phyloP scores from a whole-genome alignment of 2,888 invertebrate genomes.

The Acrocyrtus sp. region DNA sequence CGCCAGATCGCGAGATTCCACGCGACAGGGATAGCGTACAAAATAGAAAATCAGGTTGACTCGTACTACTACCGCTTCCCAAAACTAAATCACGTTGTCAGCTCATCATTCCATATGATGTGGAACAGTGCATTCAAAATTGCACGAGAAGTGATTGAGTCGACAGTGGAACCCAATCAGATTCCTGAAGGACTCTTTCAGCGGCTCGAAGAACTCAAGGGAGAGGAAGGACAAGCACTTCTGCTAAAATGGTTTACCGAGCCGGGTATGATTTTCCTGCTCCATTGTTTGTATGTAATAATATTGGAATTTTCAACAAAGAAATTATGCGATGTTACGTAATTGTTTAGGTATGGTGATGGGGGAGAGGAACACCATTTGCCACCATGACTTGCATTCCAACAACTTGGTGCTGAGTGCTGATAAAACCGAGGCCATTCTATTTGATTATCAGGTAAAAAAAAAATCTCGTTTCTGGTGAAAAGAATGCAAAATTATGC shows the following conservation, averaged over 20 bases:
- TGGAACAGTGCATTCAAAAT: slow-evolving; percentile 25
- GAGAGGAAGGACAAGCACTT: slow-evolving; percentile 13
- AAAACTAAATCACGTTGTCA: slow-evolving; percentile 25
- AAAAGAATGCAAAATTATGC: slow-evolving; percentile 1
- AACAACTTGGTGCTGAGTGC: slow-evolving; percentile 39
- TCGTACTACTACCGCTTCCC: slow-evolving; percentile 20
- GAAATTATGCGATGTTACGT: not conserved
- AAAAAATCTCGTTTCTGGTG: not conserved
- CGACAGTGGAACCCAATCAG: not conserved
- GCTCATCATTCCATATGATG: not conserved
- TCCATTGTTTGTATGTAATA: too few relatives aligned
- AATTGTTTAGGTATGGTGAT: not conserved
- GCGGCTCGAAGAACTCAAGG: slow-evolving; percentile 14
- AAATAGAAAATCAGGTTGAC: slow-evolving; percentile 16
- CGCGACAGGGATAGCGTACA: slow-evolving; percentile 47
- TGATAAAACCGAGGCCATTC: not conserved
- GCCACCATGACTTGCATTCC: slow-evolving; percentile 47
- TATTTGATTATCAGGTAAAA: slow-evolving; percentile 45
- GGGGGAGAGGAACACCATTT: slow-evolving; percentile 3
- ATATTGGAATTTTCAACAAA: not conserved
- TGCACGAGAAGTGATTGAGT: slow-evolving; percentile 21
- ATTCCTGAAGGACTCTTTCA: slow-evolving; percentile 35
- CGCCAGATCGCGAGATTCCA: slow-evolving; percentile 48
- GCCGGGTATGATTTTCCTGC: too few relatives aligned
- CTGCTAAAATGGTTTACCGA: slow-evolving; percentile 21